Evolutionary conservation across 2,888 invertebrate genomes (phyloP).

Genomic region (Drosophila austrosaltans): DNA sequence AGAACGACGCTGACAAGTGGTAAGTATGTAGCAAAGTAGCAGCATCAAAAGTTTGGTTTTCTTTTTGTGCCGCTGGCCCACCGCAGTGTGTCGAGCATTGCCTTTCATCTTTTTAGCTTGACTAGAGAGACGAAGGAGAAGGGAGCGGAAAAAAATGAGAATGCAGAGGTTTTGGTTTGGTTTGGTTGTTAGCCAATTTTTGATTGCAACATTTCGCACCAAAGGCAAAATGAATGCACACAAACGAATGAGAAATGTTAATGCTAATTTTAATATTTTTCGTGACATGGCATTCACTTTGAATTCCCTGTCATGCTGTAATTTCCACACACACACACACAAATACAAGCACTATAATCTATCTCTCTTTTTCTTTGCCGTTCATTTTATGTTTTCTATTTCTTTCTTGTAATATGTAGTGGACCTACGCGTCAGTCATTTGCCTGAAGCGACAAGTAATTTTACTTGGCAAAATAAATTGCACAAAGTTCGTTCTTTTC

Average conservation of each 20-base stretch:
- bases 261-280: slow-evolving; percentile 82
- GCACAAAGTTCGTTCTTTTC: slow-evolving; percentile 73
- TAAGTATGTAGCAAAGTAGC: slow-evolving; percentile 51
- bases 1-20: slow-evolving; percentile 46
- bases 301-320: slow-evolving; percentile 58
- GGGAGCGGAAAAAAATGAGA: not conserved
- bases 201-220: slow-evolving; percentile 78
- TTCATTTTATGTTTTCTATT: not conserved
- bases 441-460: slow-evolving; percentile 80
- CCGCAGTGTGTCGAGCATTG: slow-evolving; percentile 26
- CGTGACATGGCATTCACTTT: slow-evolving; percentile 80
- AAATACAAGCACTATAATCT: slow-evolving; percentile 7
- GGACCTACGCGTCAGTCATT: slow-evolving; percentile 50
- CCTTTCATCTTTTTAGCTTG: slow-evolving; percentile 62
- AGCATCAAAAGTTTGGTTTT: slow-evolving; percentile 71
- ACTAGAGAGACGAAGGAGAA: slow-evolving; percentile 12
- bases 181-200: slow-evolving; percentile 56
- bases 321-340: slow-evolving; percentile 41
- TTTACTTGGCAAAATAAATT: slow-evolving; percentile 81
- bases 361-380: slow-evolving; percentile 4
- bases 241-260: slow-evolving; percentile 64
- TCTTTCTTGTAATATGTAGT: slow-evolving; percentile 35
- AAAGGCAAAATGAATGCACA: slow-evolving; percentile 55
- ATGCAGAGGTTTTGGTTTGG: slow-evolving; percentile 7
- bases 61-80: slow-evolving; percentile 5